Evolutionary conservation across 2,888 invertebrate species (phyloP).

Genomic region (Pelosia muscerda): DNA sequence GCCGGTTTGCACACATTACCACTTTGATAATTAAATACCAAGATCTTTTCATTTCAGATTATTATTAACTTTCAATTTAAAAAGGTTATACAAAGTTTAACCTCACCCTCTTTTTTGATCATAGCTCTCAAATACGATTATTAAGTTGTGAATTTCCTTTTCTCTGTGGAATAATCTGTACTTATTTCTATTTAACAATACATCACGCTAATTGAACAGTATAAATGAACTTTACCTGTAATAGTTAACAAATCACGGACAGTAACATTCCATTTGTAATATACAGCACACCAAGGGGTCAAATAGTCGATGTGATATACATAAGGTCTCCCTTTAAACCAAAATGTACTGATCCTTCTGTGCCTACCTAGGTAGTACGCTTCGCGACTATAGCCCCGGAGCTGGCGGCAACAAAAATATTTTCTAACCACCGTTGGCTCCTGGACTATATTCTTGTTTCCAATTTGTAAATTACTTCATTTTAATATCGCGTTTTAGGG

Average conservation of each 20-base stretch:
- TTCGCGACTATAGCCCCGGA: slow-evolving; percentile 55
- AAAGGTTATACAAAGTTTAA: neutral
- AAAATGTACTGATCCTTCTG: slow-evolving; percentile 87
- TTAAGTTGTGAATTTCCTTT: neutral
- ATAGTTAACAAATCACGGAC: slow-evolving; percentile 44
- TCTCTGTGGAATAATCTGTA: neutral
- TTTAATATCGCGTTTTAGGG: slow-evolving; percentile 51
- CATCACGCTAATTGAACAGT: neutral
- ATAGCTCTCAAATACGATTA: neutral
- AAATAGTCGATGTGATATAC: slow-evolving; percentile 81
- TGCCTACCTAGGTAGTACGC: slow-evolving; percentile 76
- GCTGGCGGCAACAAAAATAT: slow-evolving; percentile 39
- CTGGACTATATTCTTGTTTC: slow-evolving; percentile 57
- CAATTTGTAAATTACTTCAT: slow-evolving; percentile 65
- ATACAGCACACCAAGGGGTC: slow-evolving; percentile 65
- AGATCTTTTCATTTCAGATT: too few relatives aligned
- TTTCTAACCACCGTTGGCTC: slow-evolving; percentile 45
- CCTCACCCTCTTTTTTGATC: too few relatives aligned
- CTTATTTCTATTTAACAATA: neutral
- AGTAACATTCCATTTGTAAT: slow-evolving; percentile 72
- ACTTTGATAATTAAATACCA: too few relatives aligned
- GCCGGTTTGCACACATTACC: neutral
- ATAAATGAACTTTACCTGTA: neutral
- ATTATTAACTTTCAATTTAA: neutral
- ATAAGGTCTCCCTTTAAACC: slow-evolving; percentile 82